phyloP scores from a whole-genome alignment of 2,797 vertebrate genomes.

The Hoplostethus atlanticus region DNA sequence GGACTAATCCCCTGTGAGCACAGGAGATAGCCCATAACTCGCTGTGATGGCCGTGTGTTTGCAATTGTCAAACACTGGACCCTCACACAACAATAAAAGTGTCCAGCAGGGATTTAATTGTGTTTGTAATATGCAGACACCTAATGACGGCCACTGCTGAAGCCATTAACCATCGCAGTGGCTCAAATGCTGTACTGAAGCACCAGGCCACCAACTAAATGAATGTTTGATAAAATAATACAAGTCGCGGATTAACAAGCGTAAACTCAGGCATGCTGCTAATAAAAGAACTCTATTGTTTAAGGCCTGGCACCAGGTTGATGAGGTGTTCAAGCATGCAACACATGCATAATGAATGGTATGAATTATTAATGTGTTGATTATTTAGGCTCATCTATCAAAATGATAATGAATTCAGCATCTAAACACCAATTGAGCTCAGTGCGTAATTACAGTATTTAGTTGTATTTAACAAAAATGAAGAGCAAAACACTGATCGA shows the following conservation, averaged over 20 bases:
- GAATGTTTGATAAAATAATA: slow-evolving; percentile 99
- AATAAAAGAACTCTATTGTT: slow-evolving; percentile 98
- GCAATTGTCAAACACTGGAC: slow-evolving; percentile 88
- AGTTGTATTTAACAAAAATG: slow-evolving; percentile 92
- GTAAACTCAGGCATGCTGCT: slow-evolving; percentile 93
- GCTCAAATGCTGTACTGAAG: slow-evolving; percentile 87
- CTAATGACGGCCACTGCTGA: slow-evolving; percentile 93
- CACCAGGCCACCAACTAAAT: slow-evolving; percentile 91
- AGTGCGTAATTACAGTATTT: slow-evolving; percentile 98
- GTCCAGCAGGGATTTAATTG: slow-evolving; percentile 97
- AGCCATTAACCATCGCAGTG: slow-evolving; percentile 93
- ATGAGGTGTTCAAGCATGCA: slow-evolving; percentile 99
- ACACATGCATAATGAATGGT: slow-evolving; percentile 99
- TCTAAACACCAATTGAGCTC: slow-evolving; percentile 97
- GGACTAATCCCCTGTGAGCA: slow-evolving; percentile 67
- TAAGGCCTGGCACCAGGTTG: slow-evolving; percentile 97
- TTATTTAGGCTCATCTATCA: slow-evolving; percentile 99
- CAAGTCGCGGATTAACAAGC: slow-evolving; percentile 99
- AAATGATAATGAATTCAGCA: slow-evolving; percentile 99
- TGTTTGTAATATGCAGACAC: slow-evolving; percentile 95
- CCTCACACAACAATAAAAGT: slow-evolving; percentile 90
- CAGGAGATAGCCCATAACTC: slow-evolving; percentile 81
- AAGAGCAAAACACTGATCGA: slow-evolving; percentile 79
- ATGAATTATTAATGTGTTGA: slow-evolving; percentile 99
- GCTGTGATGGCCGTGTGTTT: slow-evolving; percentile 88